Base-by-base conservation (phyloP, 1,140 invertebrate genomes). In the Zeugodacus cucurbitae region DNA sequence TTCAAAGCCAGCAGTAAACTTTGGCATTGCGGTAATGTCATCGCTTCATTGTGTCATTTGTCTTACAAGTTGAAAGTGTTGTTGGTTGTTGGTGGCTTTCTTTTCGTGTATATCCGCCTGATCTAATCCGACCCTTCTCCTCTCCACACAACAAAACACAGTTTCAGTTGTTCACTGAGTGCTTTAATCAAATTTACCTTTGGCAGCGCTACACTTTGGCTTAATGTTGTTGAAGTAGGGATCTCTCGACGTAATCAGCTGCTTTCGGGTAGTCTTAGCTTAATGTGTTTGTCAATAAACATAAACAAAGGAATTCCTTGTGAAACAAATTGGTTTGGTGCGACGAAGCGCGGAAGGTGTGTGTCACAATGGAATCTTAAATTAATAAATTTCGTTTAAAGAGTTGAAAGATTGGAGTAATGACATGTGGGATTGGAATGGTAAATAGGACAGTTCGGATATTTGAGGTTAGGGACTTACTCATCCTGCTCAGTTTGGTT, bases 161-260 rank as follows among this genome's bases (percentile, higher is more conserved):
- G 34, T 41, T 34, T 74, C 41, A 54, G 48, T 54, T 2, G 14
- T 20, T 67, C 32, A 14, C 29, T 8, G 20, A 20, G 6, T 22
- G 34, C 11, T 74, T 74, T 74, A 74, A 74, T 74, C 67, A 74
- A 74, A 74, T 74, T 74, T 74, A 74, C 67, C 67, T 74, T 74
- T 62, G 32, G 34, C 32, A 74, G 67, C 67, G 67, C 32, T 20
- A 37, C 34, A 74, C 58, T 62, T 74, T 37, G 67, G 34, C 34
- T 32, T 37, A 41, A 74, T 41, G 17, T 74, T 74, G 67, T 74
- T 74, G 67, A 74, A 74, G 67, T 74, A 74, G 67, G 34, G 67
- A 74, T 74, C 67, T 74, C 67, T 74, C 34, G 20, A 37, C 17
- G 67, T 74, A 74, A 74, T 74, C 67, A 41, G 67, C 67, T 22